Evolutionary conservation across 2,797 vertebrate genomes (phyloP), one percentile per base, ranked within the genome.

Genomic region (Artibeus lituratus): DNA sequence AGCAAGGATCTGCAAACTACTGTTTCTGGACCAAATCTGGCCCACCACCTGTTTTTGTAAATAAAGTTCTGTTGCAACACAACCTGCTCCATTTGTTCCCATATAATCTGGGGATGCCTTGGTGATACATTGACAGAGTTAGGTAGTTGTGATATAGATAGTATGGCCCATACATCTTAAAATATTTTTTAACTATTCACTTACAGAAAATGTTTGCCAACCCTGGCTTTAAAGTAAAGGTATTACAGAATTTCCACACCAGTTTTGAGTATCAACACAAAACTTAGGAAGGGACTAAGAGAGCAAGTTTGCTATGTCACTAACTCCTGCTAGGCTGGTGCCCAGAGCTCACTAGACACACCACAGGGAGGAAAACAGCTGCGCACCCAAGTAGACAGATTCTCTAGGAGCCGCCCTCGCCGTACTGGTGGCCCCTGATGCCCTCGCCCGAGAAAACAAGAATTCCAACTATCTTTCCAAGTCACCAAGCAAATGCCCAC

Each of bases 31-130:
- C 21, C 44, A 81, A 88, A 78, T 57, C 3, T 1, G 1, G 44
- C 5, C 70, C 8, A 77, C 18, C 21, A 44, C 6, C 24, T 92
- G 4, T 85, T 91, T 85, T 72, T 82, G 16, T 29, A 84, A 88
- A 86, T 78, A 65, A 85, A 84, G 59, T 90, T 83, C 94, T 90
- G 74, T 29, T 90, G 37, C 15, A 86, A 92, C 42, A 88, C 18
- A 47, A 8, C 0, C 42, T 44, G 16, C 44, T 65, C 14, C 29
- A 51, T 81, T 88, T 87, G 24, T 62, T 85, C 67, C 49, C 16
- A 39, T 65, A 24, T 51, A 44, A 49, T 24, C 29, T 12, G 11
- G 44, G 51, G 18, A 22, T 49, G 65, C 6, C 77, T 76, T 78
- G 78, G 5, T 62, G 14, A 35, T 35, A 59, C 3, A 10, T 0